Conservation (phyloP, 2,888 invertebrate species). For the Conops quadrifasciatus region DNA sequence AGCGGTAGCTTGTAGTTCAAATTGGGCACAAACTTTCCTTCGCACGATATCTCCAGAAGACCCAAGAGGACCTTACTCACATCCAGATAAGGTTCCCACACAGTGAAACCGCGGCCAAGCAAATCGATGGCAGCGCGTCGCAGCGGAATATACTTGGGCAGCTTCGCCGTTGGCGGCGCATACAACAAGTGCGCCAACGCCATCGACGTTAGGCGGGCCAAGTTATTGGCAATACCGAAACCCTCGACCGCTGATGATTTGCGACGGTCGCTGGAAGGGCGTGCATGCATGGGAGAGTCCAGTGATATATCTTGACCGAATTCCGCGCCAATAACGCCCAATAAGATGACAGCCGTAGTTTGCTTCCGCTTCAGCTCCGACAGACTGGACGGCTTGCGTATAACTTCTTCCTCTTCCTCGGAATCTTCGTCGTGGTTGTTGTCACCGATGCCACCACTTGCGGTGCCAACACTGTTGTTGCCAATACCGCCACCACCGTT, state of each 20-base stretch:
- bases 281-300: slow-evolving; percentile 67
- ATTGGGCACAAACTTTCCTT: slow-evolving; percentile 90
- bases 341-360: slow-evolving; percentile 93
- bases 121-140: slow-evolving; percentile 96
- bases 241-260: slow-evolving; percentile 88
- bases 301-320: slow-evolving; percentile 94
- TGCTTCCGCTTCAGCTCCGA: slow-evolving; percentile 92
- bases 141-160: slow-evolving; percentile 92
- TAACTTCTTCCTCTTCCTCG: slow-evolving; percentile 86
- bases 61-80: slow-evolving; percentile 86
- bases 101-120: slow-evolving; percentile 95
- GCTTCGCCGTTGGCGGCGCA: slow-evolving; percentile 81
- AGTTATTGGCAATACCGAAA: slow-evolving; percentile 83
- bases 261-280: slow-evolving; percentile 66
- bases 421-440: slow-evolving; percentile 71
- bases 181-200: slow-evolving; percentile 92
- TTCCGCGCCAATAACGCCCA: slow-evolving; percentile 98
- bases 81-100: slow-evolving; percentile 98
- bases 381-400: slow-evolving; percentile 84
- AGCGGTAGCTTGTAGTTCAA: slow-evolving; percentile 95
- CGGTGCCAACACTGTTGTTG: slow-evolving; percentile 20
- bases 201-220: slow-evolving; percentile 92
- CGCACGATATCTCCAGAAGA: slow-evolving; percentile 91
- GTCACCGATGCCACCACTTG: slow-evolving; percentile 37
- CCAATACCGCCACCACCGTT: slow-evolving; percentile 42